Evolutionary conservation across 2,888 invertebrate species (phyloP).

Genomic region (Trichogramma evanescens): DNA sequence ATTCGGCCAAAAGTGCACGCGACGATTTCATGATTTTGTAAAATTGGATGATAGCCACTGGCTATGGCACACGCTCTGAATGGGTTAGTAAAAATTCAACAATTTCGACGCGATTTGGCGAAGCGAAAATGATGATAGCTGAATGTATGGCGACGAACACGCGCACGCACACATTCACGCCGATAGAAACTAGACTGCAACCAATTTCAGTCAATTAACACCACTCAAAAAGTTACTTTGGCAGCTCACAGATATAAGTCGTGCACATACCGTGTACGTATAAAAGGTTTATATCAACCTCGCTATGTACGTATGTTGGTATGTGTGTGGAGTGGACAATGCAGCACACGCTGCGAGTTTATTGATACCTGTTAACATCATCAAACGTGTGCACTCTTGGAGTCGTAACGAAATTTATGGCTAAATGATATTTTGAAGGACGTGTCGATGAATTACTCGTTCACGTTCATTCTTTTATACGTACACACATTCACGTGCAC

Average conservation of each 20-base stretch:
- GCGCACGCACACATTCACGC: conserved; percentile 18
- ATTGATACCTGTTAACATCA: conserved; percentile 23
- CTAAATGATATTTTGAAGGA: conserved; percentile 16
- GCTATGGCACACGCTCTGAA: too few species aligned
- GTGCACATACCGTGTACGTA: too few species aligned
- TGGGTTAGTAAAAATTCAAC: too few species aligned
- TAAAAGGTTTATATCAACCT: too few species aligned
- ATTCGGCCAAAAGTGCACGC: too few species aligned
- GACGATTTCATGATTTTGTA: too few species aligned
- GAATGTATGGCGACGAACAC: not conserved
- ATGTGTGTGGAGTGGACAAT: not conserved
- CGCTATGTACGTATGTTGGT: too few species aligned
- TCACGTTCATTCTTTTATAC: not conserved
- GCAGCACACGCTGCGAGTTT: conserved; percentile 22
- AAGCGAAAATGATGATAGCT: not conserved
- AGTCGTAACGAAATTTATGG: conserved; percentile 2
- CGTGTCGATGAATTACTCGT: conserved; percentile 15
- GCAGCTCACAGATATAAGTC: too few species aligned
- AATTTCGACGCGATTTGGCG: too few species aligned
- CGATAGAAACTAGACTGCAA: conserved; percentile 10
- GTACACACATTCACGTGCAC: conserved; percentile 3
- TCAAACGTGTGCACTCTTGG: not conserved
- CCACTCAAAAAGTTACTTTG: not conserved
- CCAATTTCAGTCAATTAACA: conserved; percentile 10
- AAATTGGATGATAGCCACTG: too few species aligned